Conservation (phyloP, 2,113 vertebrate species). For the Oryzias curvinotus region DNA sequence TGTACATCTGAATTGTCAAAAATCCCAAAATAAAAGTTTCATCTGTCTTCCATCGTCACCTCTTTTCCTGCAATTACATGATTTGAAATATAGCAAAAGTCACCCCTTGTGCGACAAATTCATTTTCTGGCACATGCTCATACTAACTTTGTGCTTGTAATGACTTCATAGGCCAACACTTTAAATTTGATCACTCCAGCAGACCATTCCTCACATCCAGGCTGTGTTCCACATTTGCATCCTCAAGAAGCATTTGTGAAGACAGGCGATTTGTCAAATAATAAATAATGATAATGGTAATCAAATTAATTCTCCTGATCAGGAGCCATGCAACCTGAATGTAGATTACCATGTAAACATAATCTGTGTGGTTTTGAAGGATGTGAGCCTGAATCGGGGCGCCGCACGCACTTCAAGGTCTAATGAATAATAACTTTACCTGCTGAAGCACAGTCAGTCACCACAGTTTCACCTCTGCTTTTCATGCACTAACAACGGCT, state of each 20-base stretch:
- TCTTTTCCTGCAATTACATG: not conserved
- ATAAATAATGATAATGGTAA: constrained; percentile 73
- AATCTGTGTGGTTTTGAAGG: constrained; percentile 52
- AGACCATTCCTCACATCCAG: constrained; percentile 35
- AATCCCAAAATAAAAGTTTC: not conserved
- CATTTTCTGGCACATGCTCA: no score
- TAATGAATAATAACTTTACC: constrained; percentile 64
- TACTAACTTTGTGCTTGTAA: not conserved
- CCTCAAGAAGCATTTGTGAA: constrained; percentile 57
- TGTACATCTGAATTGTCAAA: constrained; percentile 1
- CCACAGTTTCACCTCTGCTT: constrained; percentile 39
- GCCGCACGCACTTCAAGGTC: constrained; percentile 33
- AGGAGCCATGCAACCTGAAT: constrained; percentile 67
- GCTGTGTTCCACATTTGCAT: constrained; percentile 32
- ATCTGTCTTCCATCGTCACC: not conserved
- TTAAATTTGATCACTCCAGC: constrained; percentile 53
- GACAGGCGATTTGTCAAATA: constrained; percentile 67
- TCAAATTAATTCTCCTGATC: constrained; percentile 72
- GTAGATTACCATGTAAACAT: constrained; percentile 68
- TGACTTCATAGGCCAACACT: constrained; percentile 28
- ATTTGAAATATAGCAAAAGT: constrained; percentile 5
- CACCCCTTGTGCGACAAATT: not conserved
- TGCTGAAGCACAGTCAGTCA: constrained; percentile 49
- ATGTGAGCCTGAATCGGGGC: constrained; percentile 31
- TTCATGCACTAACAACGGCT: constrained; percentile 53